Evolutionary conservation across 2,113 vertebrate species (phyloP).

Genomic region (Tragelaphus strepsiceros): DNA sequence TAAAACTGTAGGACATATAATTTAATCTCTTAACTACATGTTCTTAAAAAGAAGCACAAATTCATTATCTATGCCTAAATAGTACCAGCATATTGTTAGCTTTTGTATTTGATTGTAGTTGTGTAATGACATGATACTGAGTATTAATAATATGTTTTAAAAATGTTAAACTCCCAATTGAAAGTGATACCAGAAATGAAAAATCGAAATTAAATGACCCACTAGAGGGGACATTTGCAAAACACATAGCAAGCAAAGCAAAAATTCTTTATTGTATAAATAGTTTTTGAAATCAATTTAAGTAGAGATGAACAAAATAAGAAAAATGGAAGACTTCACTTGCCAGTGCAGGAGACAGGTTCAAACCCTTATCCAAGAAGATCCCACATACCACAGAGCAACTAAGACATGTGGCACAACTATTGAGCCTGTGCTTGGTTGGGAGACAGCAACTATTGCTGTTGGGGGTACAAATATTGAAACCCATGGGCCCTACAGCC

Average conservation of each 20-base stretch:
- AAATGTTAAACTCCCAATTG: not conserved
- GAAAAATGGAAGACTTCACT: not conserved
- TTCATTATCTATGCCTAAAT: not conserved
- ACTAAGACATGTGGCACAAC: not conserved
- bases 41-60: not conserved
- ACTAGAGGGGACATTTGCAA: not conserved
- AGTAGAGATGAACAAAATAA: not conserved
- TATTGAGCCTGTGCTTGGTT: not conserved
- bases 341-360: not conserved
- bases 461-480: not conserved
- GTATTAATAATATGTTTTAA: not conserved
- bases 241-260: not conserved
- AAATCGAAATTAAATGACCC: not conserved
- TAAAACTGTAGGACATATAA: not conserved
- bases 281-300: not conserved
- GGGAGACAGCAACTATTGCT: not conserved
- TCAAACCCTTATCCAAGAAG: not conserved
- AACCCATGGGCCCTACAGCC: not conserved
- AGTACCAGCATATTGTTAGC: not conserved
- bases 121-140: not conserved
- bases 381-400: not conserved
- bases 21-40: not conserved
- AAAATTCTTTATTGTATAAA: not conserved
- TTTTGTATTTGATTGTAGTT: not conserved
- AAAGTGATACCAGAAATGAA: not conserved